These are phyloP conservation scores for Theonella swinhoei DNA, from an alignment of 37 sponge, comb jelly and placozoan species.

Conservation along the genomic window DNA sequence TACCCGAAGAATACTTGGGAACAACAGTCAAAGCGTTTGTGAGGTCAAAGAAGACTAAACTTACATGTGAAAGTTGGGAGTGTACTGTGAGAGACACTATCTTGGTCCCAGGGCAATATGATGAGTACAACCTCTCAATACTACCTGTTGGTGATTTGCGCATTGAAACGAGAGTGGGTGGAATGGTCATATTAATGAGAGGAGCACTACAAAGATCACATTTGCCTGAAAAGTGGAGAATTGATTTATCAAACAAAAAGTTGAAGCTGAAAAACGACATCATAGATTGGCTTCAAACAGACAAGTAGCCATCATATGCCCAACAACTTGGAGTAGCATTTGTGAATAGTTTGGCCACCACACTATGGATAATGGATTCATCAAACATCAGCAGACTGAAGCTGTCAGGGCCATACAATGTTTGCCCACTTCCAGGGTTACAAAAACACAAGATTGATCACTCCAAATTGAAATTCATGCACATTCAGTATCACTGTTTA, in stretches of 20 bases:
- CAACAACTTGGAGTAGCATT: conserved; percentile 36
- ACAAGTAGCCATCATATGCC: conserved; percentile 18
- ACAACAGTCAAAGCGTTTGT: no score
- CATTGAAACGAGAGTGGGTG: conserved; percentile 3
- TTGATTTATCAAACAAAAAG: conserved; percentile 37
- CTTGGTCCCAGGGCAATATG: no score
- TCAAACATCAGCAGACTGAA: conserved; percentile 30
- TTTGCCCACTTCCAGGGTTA: conserved; percentile 50
- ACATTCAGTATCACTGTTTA: conserved; percentile 42
- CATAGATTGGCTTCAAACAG: conserved; percentile 42
- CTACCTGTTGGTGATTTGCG: no score
- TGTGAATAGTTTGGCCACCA: conserved; percentile 30
- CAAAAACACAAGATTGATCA: conserved; percentile 40
- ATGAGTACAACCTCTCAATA: no score
- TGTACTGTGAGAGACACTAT: no score
- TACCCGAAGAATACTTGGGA: no score
- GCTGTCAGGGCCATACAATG: conserved; percentile 25
- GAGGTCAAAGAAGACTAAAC: no score
- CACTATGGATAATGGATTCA: conserved; percentile 52
- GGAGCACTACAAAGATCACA: conserved; percentile 14
- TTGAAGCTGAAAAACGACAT: conserved; percentile 53
- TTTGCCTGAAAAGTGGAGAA: conserved; percentile 40
- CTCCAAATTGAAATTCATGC: conserved; percentile 13
- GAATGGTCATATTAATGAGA: conserved; percentile 16
- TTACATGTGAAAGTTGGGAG: no score